Percentiles rank a stretch among this genome's conserved stretches.
Evolutionary conservation across 2,113 vertebrate species (phyloP).

Genomic region (Esox niger): DNA sequence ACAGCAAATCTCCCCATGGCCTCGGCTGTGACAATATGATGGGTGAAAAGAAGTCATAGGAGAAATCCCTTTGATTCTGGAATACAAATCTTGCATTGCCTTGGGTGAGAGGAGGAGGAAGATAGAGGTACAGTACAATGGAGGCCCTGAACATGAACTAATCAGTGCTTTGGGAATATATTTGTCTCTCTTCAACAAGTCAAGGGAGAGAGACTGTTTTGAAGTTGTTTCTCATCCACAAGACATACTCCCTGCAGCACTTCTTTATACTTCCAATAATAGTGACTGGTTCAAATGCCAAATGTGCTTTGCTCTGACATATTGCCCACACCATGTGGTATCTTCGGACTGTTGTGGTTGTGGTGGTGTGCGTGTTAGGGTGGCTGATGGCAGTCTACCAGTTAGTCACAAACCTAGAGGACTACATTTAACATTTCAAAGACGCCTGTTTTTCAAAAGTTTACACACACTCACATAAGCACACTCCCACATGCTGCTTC

Average conservation of each 20-base stretch:
- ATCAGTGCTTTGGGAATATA: constrained; percentile 64
- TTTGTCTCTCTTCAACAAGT: constrained; percentile 62
- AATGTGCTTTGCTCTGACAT: constrained; percentile 74
- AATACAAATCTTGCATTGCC: constrained; percentile 55
- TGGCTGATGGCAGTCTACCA: constrained; percentile 72
- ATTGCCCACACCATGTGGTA: constrained; percentile 75
- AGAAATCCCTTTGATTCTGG: constrained; percentile 48
- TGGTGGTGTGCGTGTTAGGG: constrained; percentile 49
- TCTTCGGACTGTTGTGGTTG: constrained; percentile 33
- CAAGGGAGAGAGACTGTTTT: constrained; percentile 57
- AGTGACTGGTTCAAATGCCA: constrained; percentile 75
- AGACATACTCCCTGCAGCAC: constrained; percentile 64
- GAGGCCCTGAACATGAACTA: constrained; percentile 69
- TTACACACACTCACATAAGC: constrained; percentile 51
- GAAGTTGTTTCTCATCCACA: constrained; percentile 60
- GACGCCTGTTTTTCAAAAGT: constrained; percentile 74
- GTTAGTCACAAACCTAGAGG: constrained; percentile 71
- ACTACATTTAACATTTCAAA: constrained; percentile 76
- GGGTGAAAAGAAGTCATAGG: constrained; percentile 40
- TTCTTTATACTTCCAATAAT: constrained; percentile 67
- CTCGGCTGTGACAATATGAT: constrained; percentile 43
- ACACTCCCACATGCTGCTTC: constrained; percentile 71
- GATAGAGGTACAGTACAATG: constrained; percentile 45
- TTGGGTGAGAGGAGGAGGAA: constrained; percentile 60
- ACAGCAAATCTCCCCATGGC: constrained; percentile 40